Percentiles rank a stretch among this genome's conserved stretches.
Evolutionary conservation across 2,797 vertebrate species (phyloP).

Genomic region (Gallinago nigripennis): DNA sequence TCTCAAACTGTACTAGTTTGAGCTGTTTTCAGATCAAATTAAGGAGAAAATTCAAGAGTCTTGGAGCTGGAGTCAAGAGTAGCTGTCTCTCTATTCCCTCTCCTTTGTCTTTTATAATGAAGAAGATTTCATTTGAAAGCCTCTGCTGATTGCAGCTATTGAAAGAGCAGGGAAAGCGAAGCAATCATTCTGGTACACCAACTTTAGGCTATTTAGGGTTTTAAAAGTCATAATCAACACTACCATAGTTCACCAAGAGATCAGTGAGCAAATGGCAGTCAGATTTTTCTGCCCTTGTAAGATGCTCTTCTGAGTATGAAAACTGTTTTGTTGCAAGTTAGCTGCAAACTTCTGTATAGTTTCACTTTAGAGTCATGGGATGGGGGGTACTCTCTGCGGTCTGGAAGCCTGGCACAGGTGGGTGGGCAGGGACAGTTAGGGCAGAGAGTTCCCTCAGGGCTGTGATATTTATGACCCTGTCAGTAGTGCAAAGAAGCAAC

Average conservation of each 20-base stretch:
- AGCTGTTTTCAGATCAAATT: neutral
- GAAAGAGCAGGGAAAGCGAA: neutral
- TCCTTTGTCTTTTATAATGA: slow-evolving; percentile 32
- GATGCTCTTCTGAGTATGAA: neutral
- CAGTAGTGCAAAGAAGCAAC: neutral
- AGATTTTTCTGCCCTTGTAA: neutral
- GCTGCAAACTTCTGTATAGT: neutral
- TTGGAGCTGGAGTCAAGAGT: neutral
- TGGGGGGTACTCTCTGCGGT: neutral
- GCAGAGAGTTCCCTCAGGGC: neutral
- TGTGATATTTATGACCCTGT: neutral
- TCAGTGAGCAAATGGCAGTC: neutral
- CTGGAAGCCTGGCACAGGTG: rapidly evolving
- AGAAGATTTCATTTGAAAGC: slow-evolving; percentile 7
- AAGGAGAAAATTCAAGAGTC: neutral
- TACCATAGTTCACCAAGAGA: neutral
- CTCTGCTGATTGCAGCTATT: slow-evolving; percentile 40
- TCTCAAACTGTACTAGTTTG: neutral
- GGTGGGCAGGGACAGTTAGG: neutral
- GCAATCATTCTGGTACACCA: neutral
- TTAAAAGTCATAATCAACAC: slow-evolving; percentile 24
- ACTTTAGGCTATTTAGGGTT: neutral
- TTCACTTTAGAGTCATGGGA: neutral
- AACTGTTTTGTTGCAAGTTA: neutral
- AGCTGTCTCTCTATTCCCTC: neutral